Base-by-base conservation (phyloP, 92 coral and sea anemone species). In the Paramuricea clavata region DNA sequence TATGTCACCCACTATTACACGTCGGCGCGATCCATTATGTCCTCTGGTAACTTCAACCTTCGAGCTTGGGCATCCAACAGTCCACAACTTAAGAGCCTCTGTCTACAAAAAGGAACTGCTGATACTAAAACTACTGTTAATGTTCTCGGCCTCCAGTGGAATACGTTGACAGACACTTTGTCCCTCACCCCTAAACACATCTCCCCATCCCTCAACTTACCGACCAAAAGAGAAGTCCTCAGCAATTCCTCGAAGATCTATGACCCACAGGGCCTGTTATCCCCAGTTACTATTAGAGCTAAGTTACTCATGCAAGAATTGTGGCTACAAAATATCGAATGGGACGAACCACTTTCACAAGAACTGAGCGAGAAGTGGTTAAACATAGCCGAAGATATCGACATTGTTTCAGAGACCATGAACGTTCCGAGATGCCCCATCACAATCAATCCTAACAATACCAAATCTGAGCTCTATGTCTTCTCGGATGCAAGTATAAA, bases 271-370 rank as follows among this genome's bases (percentile, higher is more conserved):
- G 90, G 90, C 10, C 42, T 81, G 9, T 5, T 87, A 22, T 52
- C 90, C 3, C 90, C 8, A n/a, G 86, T 86, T 35, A 86, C 92
- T 11, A 43, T 82, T 4, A 64, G 65, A n/a, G 88, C 91, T 23
- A 87, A 90, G 27, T 78, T 82, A 11, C 36, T 90, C 5, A 73
- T 86, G 36, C 93, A 90, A 87, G 81, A 74, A 69, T 59, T 90
- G 49, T 90, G 90, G 90, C 87, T 43, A 60, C 69, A 76, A 49
- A 81, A 75, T 61, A 21, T 81, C n/a, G 90, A 90, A 79, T 90
- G 90, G 90, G 90, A 90, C 49, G 87, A 81, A 42, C 90, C 85
- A 57, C 85, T 81, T 56, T 54, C 90, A 34, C 72, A 62, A 27
- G 81, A 78, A 49, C 85, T 86, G 4, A 25, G 36, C 49, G 67